Evolutionary conservation across 2,113 vertebrate genomes (phyloP), one percentile per base, ranked within the genome.

Genomic region (Phycodurus eques): DNA sequence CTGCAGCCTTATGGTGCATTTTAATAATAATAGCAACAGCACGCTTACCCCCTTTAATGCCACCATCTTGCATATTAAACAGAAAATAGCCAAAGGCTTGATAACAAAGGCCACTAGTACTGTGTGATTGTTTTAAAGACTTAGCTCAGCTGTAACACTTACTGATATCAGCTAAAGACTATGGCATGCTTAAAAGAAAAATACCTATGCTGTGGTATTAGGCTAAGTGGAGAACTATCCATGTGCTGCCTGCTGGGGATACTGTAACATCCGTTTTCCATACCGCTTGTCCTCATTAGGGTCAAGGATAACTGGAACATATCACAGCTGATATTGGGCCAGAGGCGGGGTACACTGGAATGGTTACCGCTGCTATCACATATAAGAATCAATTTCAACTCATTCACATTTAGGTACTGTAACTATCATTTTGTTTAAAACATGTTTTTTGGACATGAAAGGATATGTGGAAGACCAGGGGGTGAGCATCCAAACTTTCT

Each of bases 1-100:
- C 86, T 78, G 78, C 80, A 76, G 82, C 87, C 90, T 77, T 85
- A 88, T 88, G 87, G 81, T 84, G 76, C 77, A 81, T 90, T 86
- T 90, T 89, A 88, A 88, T 87, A 87, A 77, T 51, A 81, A 80
- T 59, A 81, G 70, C 14, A 39, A 79, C 79, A 70, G 77, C 73
- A 81, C 84, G 79, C 54, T 2, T 77, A 63, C 42, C 80, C 68
- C 71, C 77, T 74, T 6, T 82, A 86, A 85, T 79, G 82, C 88
- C 82, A 91, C 78, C 83, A 81, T 82, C 75, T 73, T 79, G 80
- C 82, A 89, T 88, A 77, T 87, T 88, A 85, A 85, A 76, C 57
- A 81, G 74, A 76, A 75, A 86, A 82, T 77, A 78, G 83, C 85
- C 73, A 47, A 12, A 2, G 83, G 87, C 78, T 71, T 22, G 15